Evolutionary conservation across 2,113 vertebrate genomes (phyloP).

Genomic region (Rhinichthys klamathensis): DNA sequence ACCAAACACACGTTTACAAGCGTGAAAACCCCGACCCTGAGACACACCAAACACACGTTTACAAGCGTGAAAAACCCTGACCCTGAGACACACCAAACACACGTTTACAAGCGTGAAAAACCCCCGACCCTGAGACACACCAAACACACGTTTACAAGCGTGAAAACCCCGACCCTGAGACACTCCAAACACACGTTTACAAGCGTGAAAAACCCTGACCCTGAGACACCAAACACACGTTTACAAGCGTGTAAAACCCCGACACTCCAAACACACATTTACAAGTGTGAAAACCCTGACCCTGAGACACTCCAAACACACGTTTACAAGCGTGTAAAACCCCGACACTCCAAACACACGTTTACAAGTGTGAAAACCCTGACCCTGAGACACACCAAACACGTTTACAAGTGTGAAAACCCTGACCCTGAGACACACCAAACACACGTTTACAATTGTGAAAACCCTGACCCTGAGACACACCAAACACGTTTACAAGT

Average conservation of each 20-base stretch:
- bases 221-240: constrained; percentile 65
- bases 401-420: not conserved
- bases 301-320: constrained; percentile 71
- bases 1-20: too few relatives aligned
- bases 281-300: constrained; percentile 89
- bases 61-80: not conserved
- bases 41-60: not conserved
- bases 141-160: not conserved
- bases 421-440: too few relatives aligned
- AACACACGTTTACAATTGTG: too few relatives aligned
- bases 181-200: too few relatives aligned
- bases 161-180: not conserved
- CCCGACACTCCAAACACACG: too few relatives aligned
- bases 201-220: constrained; percentile 89
- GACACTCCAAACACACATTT: too few relatives aligned
- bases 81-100: too few relatives aligned
- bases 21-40: constrained; percentile 91
- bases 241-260: not conserved
- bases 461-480: constrained; percentile 86
- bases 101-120: too few relatives aligned
- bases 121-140: constrained; percentile 81
- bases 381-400: constrained; percentile 76
- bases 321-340: not conserved
- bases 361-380: too few relatives aligned
- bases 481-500: not conserved